Evolutionary conservation across 2,113 vertebrate species (phyloP).

Genomic region (Scortum barcoo): DNA sequence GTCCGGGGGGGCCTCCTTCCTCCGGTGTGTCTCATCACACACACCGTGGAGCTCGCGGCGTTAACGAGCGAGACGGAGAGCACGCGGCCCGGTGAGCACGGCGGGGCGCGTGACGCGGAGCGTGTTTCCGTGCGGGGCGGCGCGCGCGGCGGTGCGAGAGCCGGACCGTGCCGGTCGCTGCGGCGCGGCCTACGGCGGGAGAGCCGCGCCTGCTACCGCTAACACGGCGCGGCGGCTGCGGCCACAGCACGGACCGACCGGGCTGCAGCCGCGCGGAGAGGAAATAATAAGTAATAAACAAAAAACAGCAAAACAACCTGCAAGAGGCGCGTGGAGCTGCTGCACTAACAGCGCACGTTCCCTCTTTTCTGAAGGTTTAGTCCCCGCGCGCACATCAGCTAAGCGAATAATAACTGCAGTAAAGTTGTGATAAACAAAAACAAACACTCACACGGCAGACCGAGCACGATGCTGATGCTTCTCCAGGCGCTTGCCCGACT

Average conservation of each 20-base stretch:
- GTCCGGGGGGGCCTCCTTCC: neutral
- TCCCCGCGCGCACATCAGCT: neutral
- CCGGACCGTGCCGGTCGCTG: conserved; percentile 16
- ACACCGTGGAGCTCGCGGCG: neutral
- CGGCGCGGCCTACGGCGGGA: conserved; percentile 68
- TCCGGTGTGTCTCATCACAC: neutral
- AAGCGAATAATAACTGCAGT: conserved; percentile 33
- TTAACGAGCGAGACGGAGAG: neutral
- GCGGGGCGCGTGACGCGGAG: neutral
- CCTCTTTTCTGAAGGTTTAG: neutral
- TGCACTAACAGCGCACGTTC: rapidly evolving
- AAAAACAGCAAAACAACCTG: neutral
- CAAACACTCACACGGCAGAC: conserved; percentile 76
- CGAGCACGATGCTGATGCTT: conserved; percentile 68
- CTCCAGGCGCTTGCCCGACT: conserved; percentile 77
- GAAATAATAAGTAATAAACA: neutral
- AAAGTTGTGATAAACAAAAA: conserved; percentile 64
- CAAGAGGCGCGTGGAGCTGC: neutral
- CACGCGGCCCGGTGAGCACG: neutral
- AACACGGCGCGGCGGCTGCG: conserved; percentile 65
- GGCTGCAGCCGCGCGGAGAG: neutral
- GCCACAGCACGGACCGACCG: neutral
- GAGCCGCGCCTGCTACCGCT: conserved; percentile 71
- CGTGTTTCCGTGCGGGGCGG: conserved; percentile 32
- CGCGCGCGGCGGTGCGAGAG: conserved; percentile 20